A percentile compares a stretch with the other conserved stretches of the same genome.
These are phyloP conservation scores for Crematogaster levior DNA, from an alignment of 2,888 invertebrate genomes.

Conservation along the genomic window DNA sequence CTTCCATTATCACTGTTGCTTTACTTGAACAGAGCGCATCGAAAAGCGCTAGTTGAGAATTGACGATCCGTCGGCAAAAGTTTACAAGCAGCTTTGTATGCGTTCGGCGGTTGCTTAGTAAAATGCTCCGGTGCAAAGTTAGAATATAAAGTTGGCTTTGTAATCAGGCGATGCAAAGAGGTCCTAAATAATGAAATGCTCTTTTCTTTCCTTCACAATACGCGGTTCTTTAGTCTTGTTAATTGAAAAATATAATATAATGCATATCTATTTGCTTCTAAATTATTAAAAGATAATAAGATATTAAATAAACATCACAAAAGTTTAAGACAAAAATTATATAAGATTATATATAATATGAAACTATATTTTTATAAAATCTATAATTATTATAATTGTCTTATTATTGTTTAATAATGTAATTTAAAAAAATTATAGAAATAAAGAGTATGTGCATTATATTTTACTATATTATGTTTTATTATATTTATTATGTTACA, in stretches of 20 bases:
- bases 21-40: constrained; percentile 56
- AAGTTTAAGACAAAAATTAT: background rate
- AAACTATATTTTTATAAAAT: background rate
- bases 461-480: no score
- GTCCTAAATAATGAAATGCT: constrained; percentile 45
- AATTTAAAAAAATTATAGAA: constrained; percentile 11
- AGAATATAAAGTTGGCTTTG: constrained; percentile 21
- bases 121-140: constrained; percentile 35
- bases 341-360: background rate
- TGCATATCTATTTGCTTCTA: background rate
- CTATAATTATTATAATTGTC: background rate
- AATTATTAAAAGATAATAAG: background rate
- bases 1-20: constrained; percentile 62
- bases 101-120: constrained; percentile 53
- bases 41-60: constrained; percentile 53
- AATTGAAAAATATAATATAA: constrained; percentile 7
- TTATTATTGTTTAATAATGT: background rate
- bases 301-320: background rate
- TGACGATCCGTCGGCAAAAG: constrained; percentile 44
- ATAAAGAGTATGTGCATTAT: background rate
- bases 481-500: no score
- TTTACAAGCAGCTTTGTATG: constrained; percentile 53
- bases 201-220: constrained; percentile 29
- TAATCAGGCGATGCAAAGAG: constrained; percentile 36
- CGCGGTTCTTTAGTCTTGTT: constrained; percentile 46